A percentile compares a stretch with the other conserved stretches of the same genome.
These are phyloP conservation scores for Apomyelois bistriatella DNA, from an alignment of 2,888 invertebrate species.

Conservation along the genomic window DNA sequence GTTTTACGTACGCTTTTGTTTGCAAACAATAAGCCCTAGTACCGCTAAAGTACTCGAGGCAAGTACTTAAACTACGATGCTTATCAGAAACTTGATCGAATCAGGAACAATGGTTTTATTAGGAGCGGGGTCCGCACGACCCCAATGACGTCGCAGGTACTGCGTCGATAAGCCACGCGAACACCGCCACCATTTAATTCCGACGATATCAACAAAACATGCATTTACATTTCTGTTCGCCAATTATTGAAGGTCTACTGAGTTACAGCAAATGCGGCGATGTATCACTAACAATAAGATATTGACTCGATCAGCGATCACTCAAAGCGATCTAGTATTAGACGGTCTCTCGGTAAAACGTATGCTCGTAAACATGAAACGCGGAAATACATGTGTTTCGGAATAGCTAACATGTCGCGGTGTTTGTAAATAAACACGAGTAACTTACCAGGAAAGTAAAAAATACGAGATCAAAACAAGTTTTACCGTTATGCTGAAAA, in stretches of 20 bases:
- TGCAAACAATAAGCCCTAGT: slow-evolving; percentile 32
- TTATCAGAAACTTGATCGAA: slow-evolving; percentile 53
- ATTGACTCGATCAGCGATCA: background rate
- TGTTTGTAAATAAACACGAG: slow-evolving; percentile 60
- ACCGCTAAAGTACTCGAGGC: slow-evolving; percentile 33
- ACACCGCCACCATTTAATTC: slow-evolving; percentile 28
- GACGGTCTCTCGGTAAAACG: slow-evolving; percentile 35
- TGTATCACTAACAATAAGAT: slow-evolving; percentile 11
- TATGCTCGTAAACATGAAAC: slow-evolving; percentile 29
- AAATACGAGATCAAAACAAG: slow-evolving; percentile 58
- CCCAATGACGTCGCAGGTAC: slow-evolving; percentile 49
- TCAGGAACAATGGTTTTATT: slow-evolving; percentile 59
- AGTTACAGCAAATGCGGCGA: background rate
- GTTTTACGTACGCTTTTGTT: slow-evolving; percentile 26
- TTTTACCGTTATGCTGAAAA: slow-evolving; percentile 73
- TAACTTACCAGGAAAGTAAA: slow-evolving; percentile 31
- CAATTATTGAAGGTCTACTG: background rate
- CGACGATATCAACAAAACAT: background rate
- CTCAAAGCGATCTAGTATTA: background rate
- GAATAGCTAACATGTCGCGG: slow-evolving; percentile 25
- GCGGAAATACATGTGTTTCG: slow-evolving; percentile 33
- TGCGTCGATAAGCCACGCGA: slow-evolving; percentile 58
- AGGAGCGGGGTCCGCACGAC: slow-evolving; percentile 43
- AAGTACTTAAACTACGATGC: slow-evolving; percentile 37
- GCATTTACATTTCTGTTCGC: slow-evolving; percentile 16